Percentiles rank a stretch among this genome's conserved stretches.
These are phyloP conservation scores for Polyergus mexicanus DNA, from an alignment of 1,140 invertebrate species.

Conservation along the genomic window DNA sequence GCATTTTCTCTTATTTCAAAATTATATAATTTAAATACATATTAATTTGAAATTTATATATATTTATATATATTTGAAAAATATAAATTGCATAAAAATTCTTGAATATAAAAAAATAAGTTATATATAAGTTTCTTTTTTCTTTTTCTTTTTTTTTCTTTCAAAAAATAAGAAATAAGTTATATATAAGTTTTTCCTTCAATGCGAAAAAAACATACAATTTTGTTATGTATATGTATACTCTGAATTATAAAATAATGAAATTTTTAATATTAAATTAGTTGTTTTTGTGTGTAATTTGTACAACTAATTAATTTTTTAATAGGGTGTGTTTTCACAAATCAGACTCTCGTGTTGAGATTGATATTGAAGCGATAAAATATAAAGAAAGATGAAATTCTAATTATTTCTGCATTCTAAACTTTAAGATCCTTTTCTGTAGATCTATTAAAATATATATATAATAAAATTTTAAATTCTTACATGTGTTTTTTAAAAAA, in stretches of 20 bases:
- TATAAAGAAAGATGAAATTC: not conserved
- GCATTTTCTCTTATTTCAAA: not conserved
- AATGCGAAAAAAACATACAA: not conserved
- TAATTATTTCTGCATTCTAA: not conserved
- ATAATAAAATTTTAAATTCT: not conserved
- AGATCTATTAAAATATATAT: not conserved
- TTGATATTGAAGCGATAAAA: not conserved
- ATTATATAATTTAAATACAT: not conserved
- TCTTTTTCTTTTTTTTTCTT: not conserved
- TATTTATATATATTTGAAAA: not conserved
- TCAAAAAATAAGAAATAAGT: not conserved
- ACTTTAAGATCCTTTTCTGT: not conserved
- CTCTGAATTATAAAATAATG: not conserved
- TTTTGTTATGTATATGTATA: not conserved
- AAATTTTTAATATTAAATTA: constrained; percentile 7
- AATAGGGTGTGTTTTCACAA: not conserved
- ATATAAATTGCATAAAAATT: constrained; percentile 6
- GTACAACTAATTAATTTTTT: not conserved
- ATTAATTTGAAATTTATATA: not conserved
- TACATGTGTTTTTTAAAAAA: not conserved
- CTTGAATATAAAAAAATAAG: not conserved
- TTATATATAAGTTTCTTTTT: not conserved
- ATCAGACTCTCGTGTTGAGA: not conserved
- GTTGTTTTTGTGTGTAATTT: not conserved
- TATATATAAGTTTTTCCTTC: not conserved